Percentiles rank a stretch among this genome's conserved stretches.
phyloP scores from a whole-genome alignment of 92 coral and sea anemone genomes.

The Epizoanthus rinbou region DNA sequence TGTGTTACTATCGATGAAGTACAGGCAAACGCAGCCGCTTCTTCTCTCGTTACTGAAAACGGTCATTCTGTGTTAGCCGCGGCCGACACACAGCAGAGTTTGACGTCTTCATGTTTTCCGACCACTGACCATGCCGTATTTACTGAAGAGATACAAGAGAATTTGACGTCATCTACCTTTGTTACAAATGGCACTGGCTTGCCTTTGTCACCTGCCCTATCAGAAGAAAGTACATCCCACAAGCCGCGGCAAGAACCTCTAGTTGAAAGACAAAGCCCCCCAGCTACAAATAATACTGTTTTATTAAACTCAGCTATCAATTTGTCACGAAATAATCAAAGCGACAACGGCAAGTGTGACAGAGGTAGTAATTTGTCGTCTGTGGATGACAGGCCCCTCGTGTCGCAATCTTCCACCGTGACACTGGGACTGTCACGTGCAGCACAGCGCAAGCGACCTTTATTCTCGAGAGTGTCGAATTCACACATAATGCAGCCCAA shows the following conservation, averaged over 20 bases:
- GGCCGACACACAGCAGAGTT: not conserved
- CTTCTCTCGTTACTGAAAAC: not conserved
- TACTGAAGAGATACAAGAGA: not conserved
- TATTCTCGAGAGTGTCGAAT: slow-evolving; percentile 23
- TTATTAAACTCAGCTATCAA: not conserved
- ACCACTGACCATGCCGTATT: not conserved
- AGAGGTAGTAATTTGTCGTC: not conserved
- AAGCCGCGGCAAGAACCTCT: not conserved
- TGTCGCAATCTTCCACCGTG: not conserved
- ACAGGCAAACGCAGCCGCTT: not conserved
- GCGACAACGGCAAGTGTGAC: not conserved
- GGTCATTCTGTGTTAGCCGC: not conserved
- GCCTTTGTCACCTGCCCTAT: not conserved
- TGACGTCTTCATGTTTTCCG: not conserved
- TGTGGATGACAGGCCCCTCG: not conserved
- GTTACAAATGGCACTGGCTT: not conserved
- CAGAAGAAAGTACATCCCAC: not conserved
- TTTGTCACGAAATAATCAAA: not conserved
- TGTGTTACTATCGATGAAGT: not conserved
- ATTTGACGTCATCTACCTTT: not conserved
- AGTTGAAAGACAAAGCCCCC: not conserved
- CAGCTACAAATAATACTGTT: not conserved
- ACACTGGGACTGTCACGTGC: slow-evolving; percentile 33
- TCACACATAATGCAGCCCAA: slow-evolving; percentile 24
- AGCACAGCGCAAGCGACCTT: slow-evolving; percentile 36